phyloP scores from a whole-genome alignment of 1,140 invertebrate genomes.

The Caenorhabditis latens region DNA sequence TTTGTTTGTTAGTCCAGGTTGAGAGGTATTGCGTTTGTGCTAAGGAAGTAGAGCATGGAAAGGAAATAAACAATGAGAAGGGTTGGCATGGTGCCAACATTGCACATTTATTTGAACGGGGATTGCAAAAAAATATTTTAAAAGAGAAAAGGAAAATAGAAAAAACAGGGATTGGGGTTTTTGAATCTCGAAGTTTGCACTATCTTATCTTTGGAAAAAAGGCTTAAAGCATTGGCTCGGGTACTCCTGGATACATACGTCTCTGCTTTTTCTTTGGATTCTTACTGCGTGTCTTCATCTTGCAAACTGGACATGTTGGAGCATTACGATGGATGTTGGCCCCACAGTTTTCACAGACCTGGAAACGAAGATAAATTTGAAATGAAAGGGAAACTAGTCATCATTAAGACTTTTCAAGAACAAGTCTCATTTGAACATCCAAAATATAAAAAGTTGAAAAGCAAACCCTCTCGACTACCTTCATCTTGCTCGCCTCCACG shows the following conservation, averaged over 20 bases:
- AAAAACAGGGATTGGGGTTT: neutral
- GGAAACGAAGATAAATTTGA: conserved; percentile 61
- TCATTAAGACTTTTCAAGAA: too few species aligned
- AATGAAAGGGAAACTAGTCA: too few species aligned
- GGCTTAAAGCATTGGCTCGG: neutral
- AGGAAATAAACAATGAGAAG: neutral
- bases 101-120: neutral
- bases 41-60: too few species aligned
- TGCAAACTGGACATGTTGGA: conserved; percentile 97
- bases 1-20: too few species aligned
- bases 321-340: conserved; percentile 99
- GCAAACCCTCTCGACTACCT: neutral
- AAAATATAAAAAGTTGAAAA: neutral
- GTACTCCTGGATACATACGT: conserved; percentile 4
- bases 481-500: conserved; percentile 41
- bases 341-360: conserved; percentile 95
- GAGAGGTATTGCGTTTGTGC: too few species aligned
- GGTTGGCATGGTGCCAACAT: conserved; percentile 9
- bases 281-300: conserved; percentile 94
- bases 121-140: neutral
- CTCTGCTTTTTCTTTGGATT: conserved; percentile 82
- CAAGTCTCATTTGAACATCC: too few species aligned
- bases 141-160: neutral
- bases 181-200: conserved; percentile 17
- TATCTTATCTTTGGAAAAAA: neutral